These are phyloP conservation scores for Xestia sexstrigata DNA, from an alignment of 2,888 invertebrate species.

Conservation along the genomic window DNA sequence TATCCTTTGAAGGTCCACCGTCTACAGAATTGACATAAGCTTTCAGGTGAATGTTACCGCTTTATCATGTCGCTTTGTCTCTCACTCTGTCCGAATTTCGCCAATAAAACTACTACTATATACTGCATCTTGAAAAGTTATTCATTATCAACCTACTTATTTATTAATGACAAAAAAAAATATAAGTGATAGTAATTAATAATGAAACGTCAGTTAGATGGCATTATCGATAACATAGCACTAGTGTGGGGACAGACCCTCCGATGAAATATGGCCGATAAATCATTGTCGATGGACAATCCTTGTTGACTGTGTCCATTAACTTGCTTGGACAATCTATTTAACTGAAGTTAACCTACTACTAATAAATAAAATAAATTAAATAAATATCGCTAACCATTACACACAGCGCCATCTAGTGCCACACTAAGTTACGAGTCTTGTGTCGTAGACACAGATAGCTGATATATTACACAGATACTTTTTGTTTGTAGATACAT, in stretches of 20 bases:
- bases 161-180: background rate
- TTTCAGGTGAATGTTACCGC: background rate
- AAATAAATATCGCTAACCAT: too few species aligned
- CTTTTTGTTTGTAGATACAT: too few species aligned
- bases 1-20: background rate
- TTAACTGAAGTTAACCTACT: background rate
- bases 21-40: background rate
- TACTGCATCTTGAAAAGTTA: background rate
- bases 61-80: background rate
- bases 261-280: slow-evolving; percentile 28
- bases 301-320: slow-evolving; percentile 43
- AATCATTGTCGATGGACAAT: slow-evolving; percentile 43
- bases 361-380: too few species aligned
- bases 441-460: too few species aligned
- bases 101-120: background rate
- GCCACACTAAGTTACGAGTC: too few species aligned
- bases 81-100: too few species aligned
- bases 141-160: too few species aligned
- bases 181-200: slow-evolving; percentile 43
- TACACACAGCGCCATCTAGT: too few species aligned
- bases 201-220: slow-evolving; percentile 26
- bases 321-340: slow-evolving; percentile 25
- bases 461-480: too few species aligned
- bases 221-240: slow-evolving; percentile 31
- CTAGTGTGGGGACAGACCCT: slow-evolving; percentile 40